Conservation (phyloP, 1,140 invertebrate species). For the Hyphantria cunea region DNA sequence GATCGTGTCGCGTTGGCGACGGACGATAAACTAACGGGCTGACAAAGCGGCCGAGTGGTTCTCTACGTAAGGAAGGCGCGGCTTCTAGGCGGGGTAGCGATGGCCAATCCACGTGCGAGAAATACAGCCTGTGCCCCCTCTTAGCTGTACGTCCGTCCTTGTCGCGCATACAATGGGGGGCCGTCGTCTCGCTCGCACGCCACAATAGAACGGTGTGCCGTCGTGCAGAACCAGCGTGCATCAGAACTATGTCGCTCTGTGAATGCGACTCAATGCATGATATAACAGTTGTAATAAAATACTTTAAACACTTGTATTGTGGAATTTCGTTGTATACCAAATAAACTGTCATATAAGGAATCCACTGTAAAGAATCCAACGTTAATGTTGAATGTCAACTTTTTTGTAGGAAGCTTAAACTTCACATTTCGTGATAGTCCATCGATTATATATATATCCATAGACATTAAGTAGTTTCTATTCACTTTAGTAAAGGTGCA, state of each 20-base stretch:
- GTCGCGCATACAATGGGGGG: conserved; percentile 38
- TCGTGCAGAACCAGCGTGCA: conserved; percentile 60
- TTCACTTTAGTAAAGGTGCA: not conserved
- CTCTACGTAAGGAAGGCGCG: conserved; percentile 59
- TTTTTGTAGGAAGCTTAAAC: conserved; percentile 14
- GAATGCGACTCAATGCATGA: conserved; percentile 62
- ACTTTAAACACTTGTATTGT: conserved; percentile 45
- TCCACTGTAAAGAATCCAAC: conserved; percentile 11
- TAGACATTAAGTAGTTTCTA: conserved; percentile 1
- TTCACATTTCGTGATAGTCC: not conserved
- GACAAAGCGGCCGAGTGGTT: conserved; percentile 47
- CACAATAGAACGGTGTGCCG: conserved; percentile 49
- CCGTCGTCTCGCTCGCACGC: conserved; percentile 36
- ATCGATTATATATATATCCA: too few relatives aligned
- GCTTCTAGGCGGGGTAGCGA: conserved; percentile 53
- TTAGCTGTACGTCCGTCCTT: conserved; percentile 44
- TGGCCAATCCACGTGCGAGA: conserved; percentile 55
- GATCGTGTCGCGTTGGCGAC: conserved; percentile 75
- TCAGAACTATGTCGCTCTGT: conserved; percentile 62
- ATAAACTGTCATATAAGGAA: conserved; percentile 30
- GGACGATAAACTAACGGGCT: conserved; percentile 66
- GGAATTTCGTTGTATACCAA: conserved; percentile 31
- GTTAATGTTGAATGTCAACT: conserved; percentile 14
- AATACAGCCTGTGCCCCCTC: conserved; percentile 70
- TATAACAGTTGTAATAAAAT: conserved; percentile 67